Evolutionary conservation across 2,888 invertebrate species (phyloP).

Genomic region (Mythimna loreyi): DNA sequence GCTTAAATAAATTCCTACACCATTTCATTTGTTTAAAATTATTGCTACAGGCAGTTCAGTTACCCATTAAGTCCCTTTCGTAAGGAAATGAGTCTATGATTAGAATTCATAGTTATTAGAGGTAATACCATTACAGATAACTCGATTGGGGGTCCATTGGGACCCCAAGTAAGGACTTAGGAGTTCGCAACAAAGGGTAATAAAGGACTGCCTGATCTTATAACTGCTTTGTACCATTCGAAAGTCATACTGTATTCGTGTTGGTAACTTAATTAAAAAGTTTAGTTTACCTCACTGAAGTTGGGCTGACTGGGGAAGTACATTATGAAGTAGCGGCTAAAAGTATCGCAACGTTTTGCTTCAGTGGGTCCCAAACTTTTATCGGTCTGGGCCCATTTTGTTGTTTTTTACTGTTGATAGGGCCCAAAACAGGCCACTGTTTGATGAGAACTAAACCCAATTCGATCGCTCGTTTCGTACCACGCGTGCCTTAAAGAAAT

Average conservation of each 20-base stretch:
- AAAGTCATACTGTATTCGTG: conserved; percentile 67
- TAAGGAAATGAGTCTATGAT: conserved; percentile 40
- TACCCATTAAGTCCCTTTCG: conserved; percentile 35
- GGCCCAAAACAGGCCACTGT: too few relatives aligned
- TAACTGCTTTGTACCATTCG: conserved; percentile 60
- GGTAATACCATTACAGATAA: conserved; percentile 50
- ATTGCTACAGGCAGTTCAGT: conserved; percentile 27
- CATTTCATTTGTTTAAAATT: conserved; percentile 34
- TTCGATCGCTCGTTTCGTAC: too few relatives aligned
- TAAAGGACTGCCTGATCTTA: conserved; percentile 54
- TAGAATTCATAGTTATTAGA: conserved; percentile 51
- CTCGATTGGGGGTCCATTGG: conserved; percentile 57
- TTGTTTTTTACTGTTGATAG: too few relatives aligned
- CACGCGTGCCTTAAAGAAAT: too few relatives aligned
- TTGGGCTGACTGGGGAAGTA: conserved; percentile 29
- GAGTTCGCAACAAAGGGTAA: conserved; percentile 68
- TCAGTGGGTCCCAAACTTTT: too few relatives aligned
- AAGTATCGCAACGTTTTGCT: conserved; percentile 11
- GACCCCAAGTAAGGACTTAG: conserved; percentile 52
- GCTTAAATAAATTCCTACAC: conserved; percentile 10
- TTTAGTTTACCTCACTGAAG: conserved; percentile 61
- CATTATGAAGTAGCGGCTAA: conserved; percentile 16
- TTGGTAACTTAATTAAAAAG: conserved; percentile 76
- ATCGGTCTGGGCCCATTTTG: too few relatives aligned
- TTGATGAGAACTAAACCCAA: too few relatives aligned